A percentile compares a stretch with the other conserved stretches of the same genome.
Evolutionary conservation across 2,113 vertebrate species (phyloP).

Genomic region (Pogona vitticeps): DNA sequence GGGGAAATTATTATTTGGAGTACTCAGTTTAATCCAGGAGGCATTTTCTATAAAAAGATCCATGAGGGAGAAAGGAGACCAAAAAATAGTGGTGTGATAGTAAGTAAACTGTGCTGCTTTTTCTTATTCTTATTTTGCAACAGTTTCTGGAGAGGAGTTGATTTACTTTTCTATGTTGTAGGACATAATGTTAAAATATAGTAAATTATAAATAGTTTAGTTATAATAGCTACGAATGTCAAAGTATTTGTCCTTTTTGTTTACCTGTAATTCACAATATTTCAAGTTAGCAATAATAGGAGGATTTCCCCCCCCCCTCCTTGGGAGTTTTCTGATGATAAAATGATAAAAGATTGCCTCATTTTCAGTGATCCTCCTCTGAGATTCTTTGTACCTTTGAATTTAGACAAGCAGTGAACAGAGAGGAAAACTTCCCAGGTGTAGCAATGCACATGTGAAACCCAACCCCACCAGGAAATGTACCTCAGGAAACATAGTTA

Average conservation of each 20-base stretch:
- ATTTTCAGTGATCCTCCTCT: neutral
- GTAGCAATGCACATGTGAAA: neutral
- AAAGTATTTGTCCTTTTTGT: neutral
- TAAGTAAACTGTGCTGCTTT: conserved; percentile 78
- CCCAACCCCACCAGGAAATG: neutral
- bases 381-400: neutral
- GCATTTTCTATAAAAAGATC: conserved; percentile 95
- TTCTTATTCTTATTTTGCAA: conserved; percentile 11
- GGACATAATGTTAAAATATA: conserved; percentile 3
- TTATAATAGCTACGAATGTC: no score
- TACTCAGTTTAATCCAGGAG: conserved; percentile 97
- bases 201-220: neutral
- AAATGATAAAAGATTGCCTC: neutral
- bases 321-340: no score
- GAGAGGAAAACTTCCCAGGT: neutral
- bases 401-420: neutral
- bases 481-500: neutral
- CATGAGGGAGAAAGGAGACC: conserved; percentile 87
- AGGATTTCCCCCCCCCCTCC: neutral
- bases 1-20: conserved; percentile 98
- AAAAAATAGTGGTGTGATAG: conserved; percentile 90
- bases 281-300: neutral
- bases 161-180: no score
- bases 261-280: neutral
- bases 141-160: no score